A percentile compares a stretch with the other conserved stretches of the same genome.
Evolutionary conservation across 2,113 vertebrate genomes (phyloP).

Genomic region (Eptesicus fuscus): DNA sequence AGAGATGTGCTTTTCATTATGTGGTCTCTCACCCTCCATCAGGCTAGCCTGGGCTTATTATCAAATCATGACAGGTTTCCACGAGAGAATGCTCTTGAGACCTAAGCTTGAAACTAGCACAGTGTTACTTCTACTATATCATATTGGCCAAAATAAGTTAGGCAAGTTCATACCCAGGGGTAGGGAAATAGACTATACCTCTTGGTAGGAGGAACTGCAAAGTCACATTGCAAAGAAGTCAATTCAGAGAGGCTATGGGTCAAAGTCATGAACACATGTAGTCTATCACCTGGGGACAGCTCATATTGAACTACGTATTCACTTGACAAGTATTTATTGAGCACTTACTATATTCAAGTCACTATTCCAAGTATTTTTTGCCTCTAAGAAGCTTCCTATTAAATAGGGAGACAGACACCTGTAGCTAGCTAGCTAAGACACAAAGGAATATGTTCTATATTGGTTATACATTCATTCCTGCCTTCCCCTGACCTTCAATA

Average conservation of each 20-base stretch:
- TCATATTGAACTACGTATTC: background rate
- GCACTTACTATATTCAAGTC: background rate
- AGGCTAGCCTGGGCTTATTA: background rate
- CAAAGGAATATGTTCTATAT: background rate
- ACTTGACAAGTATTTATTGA: background rate
- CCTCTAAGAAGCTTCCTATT: background rate
- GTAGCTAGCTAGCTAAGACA: background rate
- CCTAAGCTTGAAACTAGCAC: background rate
- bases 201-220: background rate
- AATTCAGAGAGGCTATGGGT: background rate
- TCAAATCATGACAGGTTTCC: background rate
- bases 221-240: background rate
- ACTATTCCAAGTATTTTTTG: background rate
- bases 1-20: background rate
- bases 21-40: background rate
- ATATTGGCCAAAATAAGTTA: background rate
- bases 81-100: background rate
- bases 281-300: background rate
- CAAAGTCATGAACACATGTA: background rate
- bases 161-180: background rate
- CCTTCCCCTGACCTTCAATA: background rate
- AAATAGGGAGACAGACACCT: background rate
- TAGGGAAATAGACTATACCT: background rate
- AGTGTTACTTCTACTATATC: background rate
- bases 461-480: background rate